phyloP scores from a whole-genome alignment of 1,140 invertebrate species.

The Lepidurus packardi region DNA sequence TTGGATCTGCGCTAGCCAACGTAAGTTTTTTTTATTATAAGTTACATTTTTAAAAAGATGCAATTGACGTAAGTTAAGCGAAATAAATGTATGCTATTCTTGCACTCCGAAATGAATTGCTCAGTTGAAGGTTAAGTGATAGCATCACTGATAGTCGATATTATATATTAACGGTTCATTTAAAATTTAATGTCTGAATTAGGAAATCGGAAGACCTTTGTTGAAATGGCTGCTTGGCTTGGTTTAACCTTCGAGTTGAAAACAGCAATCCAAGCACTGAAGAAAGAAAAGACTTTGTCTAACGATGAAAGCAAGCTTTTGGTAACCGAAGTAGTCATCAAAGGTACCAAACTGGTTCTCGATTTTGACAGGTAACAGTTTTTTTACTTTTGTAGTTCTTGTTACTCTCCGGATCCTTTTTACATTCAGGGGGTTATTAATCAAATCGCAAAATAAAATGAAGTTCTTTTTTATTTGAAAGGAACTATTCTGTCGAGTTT shows the following conservation, averaged over 20 bases:
- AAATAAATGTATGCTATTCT: too few relatives aligned
- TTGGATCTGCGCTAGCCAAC: too few relatives aligned
- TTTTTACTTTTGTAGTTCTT: neutral
- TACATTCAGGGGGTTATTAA: neutral
- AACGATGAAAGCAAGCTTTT: neutral
- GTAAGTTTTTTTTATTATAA: too few relatives aligned
- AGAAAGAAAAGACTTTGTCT: neutral
- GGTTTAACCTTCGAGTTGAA: neutral
- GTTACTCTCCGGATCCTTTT: neutral
- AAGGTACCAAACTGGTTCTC: neutral
- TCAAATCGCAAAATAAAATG: neutral
- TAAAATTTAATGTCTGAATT: neutral
- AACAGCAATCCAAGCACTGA: neutral
- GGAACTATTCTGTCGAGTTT: constrained; percentile 1
- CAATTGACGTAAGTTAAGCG: too few relatives aligned
- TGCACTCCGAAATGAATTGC: too few relatives aligned
- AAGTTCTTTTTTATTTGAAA: neutral
- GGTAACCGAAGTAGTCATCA: neutral
- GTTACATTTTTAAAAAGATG: too few relatives aligned
- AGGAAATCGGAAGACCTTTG: neutral
- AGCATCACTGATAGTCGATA: neutral
- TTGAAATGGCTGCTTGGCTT: neutral
- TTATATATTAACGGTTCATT: neutral
- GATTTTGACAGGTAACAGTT: neutral
- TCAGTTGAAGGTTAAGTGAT: neutral